Evolutionary conservation across 2,113 vertebrate species (phyloP).

Genomic region (Blennius ocellaris): DNA sequence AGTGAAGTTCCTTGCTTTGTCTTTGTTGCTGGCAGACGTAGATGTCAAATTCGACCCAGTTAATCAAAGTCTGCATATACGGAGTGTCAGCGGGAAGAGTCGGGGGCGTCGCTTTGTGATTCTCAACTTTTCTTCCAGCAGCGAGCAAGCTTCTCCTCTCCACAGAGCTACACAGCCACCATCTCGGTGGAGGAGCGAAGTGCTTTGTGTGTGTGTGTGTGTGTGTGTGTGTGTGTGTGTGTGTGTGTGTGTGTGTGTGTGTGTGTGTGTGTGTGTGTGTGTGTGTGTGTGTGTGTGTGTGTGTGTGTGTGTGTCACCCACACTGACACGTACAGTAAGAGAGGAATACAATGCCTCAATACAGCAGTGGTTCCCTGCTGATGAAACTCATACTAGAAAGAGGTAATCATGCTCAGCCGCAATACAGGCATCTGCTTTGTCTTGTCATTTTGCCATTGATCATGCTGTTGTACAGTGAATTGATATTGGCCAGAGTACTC

Average conservation of each 20-base stretch:
- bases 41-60: constrained; percentile 63
- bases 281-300: background rate
- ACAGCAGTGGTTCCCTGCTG: constrained; percentile 45
- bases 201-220: constrained; percentile 10
- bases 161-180: constrained; percentile 36
- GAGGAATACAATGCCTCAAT: constrained; percentile 29
- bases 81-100: constrained; percentile 57
- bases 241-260: background rate
- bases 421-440: constrained; percentile 36
- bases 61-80: constrained; percentile 71
- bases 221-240: background rate
- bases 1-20: constrained; percentile 47
- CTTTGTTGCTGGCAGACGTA: constrained; percentile 56
- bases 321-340: constrained; percentile 47
- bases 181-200: constrained; percentile 37
- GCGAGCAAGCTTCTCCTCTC: constrained; percentile 45
- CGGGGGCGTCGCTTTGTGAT: constrained; percentile 63
- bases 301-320: constrained; percentile 4
- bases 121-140: constrained; percentile 56
- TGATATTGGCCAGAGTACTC: constrained; percentile 38
- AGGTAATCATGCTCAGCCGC: constrained; percentile 48
- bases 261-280: background rate
- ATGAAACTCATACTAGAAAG: constrained; percentile 58
- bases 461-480: constrained; percentile 26
- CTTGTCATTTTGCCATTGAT: constrained; percentile 39